A percentile compares a stretch with the other conserved stretches of the same genome.
phyloP scores from a whole-genome alignment of 2,888 invertebrate genomes.

The Himalopsyche tibetana region DNA sequence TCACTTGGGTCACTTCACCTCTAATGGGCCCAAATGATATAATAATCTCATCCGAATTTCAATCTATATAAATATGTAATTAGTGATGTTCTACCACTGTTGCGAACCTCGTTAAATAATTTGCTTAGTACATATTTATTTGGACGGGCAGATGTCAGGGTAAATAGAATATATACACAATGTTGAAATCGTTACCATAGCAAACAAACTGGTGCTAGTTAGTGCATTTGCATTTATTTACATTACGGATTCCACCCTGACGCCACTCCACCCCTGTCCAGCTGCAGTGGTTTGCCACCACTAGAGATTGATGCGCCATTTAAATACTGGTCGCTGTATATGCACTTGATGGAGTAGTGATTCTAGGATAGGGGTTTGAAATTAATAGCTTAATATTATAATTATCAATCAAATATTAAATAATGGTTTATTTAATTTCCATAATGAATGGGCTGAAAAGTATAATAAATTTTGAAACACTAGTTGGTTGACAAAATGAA shows the following conservation, averaged over 20 bases:
- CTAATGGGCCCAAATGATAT: too few species aligned
- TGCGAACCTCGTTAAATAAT: background rate
- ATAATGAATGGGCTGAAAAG: too few species aligned
- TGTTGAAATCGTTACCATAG: conserved; percentile 6
- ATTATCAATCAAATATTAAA: background rate
- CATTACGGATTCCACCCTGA: background rate
- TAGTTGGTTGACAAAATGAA: too few species aligned
- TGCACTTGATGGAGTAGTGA: background rate
- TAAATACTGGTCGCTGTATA: background rate
- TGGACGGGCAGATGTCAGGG: background rate
- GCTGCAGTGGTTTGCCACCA: background rate
- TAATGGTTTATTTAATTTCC: too few species aligned
- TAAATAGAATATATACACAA: background rate
- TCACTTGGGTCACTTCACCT: too few species aligned
- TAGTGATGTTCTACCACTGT: background rate
- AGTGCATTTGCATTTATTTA: conserved; percentile 31
- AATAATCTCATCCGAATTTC: too few species aligned
- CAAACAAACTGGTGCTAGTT: conserved; percentile 13
- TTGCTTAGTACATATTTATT: background rate
- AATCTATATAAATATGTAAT: too few species aligned
- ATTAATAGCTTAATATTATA: background rate
- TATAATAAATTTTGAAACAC: too few species aligned
- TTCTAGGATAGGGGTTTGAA: background rate
- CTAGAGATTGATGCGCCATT: background rate
- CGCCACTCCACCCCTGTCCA: background rate